Conservation (phyloP, 2,888 invertebrate genomes). For the Chrysolina haemoptera region DNA sequence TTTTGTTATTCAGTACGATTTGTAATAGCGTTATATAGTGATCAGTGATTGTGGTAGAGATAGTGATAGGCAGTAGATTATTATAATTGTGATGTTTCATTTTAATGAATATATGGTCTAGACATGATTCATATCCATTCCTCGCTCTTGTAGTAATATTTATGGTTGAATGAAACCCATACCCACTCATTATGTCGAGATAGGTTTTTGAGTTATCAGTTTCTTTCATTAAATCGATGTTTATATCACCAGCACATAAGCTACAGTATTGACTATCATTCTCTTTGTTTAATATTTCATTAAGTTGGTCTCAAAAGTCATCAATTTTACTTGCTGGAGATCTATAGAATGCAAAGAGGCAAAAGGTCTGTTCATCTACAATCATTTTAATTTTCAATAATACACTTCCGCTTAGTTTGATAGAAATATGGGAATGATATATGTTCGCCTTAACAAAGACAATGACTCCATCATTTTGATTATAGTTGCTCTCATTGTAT, state of each 20-base stretch:
- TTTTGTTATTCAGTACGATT: conserved; percentile 1
- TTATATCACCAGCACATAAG: not conserved
- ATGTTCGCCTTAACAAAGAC: not conserved
- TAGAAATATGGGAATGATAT: conserved; percentile 4
- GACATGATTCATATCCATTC: not conserved
- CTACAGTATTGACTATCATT: not conserved
- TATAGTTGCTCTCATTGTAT: not conserved
- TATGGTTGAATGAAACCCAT: not conserved
- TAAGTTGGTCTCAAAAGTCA: not conserved
- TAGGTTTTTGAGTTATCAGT: not conserved
- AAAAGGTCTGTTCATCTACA: no score
- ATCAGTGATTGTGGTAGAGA: not conserved
- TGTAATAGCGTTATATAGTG: conserved; percentile 2
- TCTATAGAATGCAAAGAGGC: conserved; percentile 19
- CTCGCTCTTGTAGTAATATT: not conserved
- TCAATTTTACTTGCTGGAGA: not conserved
- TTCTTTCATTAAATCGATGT: not conserved
- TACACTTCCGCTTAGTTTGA: conserved; percentile 9
- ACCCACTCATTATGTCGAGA: not conserved
- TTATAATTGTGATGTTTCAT: not conserved
- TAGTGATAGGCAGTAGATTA: not conserved
- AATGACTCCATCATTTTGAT: conserved; percentile 6
- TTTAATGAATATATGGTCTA: conserved; percentile 11
- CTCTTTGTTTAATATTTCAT: not conserved
- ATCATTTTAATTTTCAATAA: conserved; percentile 1